These are phyloP conservation scores for Autographa pulchrina DNA, from an alignment of 2,888 invertebrate genomes.

Conservation along the genomic window DNA sequence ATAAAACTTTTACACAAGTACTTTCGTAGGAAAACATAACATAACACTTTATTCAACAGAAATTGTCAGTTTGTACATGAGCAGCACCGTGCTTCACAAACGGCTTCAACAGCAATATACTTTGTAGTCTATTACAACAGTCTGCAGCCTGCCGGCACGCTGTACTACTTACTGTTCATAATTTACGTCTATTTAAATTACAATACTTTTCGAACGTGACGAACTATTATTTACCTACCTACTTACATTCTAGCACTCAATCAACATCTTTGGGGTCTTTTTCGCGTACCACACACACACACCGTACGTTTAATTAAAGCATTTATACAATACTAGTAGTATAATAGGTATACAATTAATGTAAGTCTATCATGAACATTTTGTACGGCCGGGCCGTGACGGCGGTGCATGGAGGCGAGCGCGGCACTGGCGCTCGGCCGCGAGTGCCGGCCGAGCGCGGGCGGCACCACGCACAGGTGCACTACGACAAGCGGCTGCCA, in stretches of 20 bases:
- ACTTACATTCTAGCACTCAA: background rate
- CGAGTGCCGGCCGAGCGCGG: background rate
- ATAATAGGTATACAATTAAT: constrained; percentile 27
- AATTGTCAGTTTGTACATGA: constrained; percentile 45
- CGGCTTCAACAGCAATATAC: constrained; percentile 55
- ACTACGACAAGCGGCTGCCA: too few relatives aligned
- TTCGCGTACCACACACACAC: background rate
- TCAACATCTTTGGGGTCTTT: constrained; percentile 15
- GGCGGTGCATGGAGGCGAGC: background rate
- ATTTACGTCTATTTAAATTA: constrained; percentile 18
- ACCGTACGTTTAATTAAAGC: constrained; percentile 40
- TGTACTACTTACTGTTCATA: constrained; percentile 19
- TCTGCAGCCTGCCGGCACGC: constrained; percentile 25
- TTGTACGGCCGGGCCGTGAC: background rate
- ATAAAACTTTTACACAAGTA: constrained; percentile 81
- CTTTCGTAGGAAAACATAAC: constrained; percentile 81
- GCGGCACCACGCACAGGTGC: too few relatives aligned
- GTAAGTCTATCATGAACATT: constrained; percentile 8
- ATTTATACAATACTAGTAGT: constrained; percentile 32
- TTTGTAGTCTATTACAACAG: constrained; percentile 41
- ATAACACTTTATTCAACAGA: constrained; percentile 72
- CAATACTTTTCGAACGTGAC: constrained; percentile 25
- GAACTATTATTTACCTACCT: constrained; percentile 14
- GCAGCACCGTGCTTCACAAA: constrained; percentile 36
- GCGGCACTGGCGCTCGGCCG: background rate